These are phyloP conservation scores for Vireo griseus DNA, from an alignment of 2,797 vertebrate genomes.

Conservation along the genomic window DNA sequence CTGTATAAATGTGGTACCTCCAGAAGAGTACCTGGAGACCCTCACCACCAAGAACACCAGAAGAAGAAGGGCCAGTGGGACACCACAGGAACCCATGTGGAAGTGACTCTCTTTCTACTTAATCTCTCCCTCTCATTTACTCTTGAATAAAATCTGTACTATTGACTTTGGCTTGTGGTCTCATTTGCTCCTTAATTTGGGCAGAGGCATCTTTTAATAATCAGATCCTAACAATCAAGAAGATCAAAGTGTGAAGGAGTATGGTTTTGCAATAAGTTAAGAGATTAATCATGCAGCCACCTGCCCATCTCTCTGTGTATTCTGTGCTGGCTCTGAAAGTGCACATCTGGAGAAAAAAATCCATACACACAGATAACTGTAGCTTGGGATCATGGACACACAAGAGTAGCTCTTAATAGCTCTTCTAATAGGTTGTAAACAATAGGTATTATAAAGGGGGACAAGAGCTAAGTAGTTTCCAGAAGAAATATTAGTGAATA, in stretches of 20 bases:
- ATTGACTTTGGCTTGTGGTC: neutral
- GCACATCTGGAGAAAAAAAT: neutral
- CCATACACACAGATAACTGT: neutral
- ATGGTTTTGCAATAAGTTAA: neutral
- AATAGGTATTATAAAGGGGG: neutral
- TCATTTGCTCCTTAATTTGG: accelerated
- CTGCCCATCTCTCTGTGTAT: neutral
- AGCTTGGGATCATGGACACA: neutral
- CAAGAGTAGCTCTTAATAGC: neutral
- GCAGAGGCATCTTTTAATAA: neutral
- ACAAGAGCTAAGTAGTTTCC: neutral
- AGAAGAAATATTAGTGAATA: neutral
- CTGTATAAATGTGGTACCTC: neutral
- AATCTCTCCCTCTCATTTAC: neutral
- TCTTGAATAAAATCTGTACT: neutral
- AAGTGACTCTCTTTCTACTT: neutral
- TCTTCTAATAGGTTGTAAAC: neutral
- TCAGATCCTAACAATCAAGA: neutral
- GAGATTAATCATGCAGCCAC: neutral
- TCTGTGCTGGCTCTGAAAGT: neutral
- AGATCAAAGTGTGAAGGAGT: neutral
- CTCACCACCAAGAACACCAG: neutral
- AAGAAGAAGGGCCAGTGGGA: neutral
- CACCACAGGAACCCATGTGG: too few relatives aligned
- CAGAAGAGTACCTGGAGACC: neutral